Evolutionary conservation across 37 sponge, comb jelly and placozoan genomes (phyloP).

Genomic region (Geodia barretti): DNA sequence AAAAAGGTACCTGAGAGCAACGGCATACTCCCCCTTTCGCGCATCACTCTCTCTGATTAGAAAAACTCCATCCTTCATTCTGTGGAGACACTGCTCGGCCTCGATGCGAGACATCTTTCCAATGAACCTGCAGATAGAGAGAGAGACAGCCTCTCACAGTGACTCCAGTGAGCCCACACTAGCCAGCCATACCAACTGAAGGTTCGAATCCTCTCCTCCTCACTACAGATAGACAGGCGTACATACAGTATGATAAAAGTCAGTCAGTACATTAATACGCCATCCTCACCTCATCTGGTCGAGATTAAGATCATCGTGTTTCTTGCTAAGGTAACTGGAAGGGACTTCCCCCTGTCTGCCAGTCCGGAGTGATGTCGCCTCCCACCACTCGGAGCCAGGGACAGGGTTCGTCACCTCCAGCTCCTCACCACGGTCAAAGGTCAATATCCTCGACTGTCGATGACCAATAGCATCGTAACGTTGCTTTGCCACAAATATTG

Average conservation of each 20-base stretch:
- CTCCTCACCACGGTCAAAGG: constrained; percentile 81
- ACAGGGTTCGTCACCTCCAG: constrained; percentile 42
- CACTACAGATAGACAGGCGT: background rate
- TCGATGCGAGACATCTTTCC: constrained; percentile 81
- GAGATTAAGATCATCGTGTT: background rate
- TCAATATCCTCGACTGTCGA: constrained; percentile 41
- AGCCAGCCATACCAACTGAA: background rate
- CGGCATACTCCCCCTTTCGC: constrained; percentile 84
- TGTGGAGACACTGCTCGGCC: constrained; percentile 70
- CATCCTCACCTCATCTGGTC: background rate
- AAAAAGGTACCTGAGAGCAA: constrained; percentile 71
- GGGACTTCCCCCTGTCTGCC: constrained; percentile 78
- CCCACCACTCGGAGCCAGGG: constrained; percentile 81
- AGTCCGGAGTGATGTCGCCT: constrained; percentile 62
- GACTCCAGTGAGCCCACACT: background rate
- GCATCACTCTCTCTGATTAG: constrained; percentile 90
- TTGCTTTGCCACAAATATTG: constrained; percentile 30
- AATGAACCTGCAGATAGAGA: constrained; percentile 45
- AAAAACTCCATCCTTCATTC: constrained; percentile 71
- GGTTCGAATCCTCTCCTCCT: too few relatives aligned
- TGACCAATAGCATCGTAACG: constrained; percentile 62
- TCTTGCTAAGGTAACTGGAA: constrained; percentile 49
- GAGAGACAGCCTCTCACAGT: background rate
- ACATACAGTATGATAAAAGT: too few relatives aligned
- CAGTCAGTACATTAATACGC: background rate